Evolutionary conservation across 1,140 invertebrate species (phyloP), one percentile per base, ranked within the genome.

Genomic region (Cydia fagiglandana): DNA sequence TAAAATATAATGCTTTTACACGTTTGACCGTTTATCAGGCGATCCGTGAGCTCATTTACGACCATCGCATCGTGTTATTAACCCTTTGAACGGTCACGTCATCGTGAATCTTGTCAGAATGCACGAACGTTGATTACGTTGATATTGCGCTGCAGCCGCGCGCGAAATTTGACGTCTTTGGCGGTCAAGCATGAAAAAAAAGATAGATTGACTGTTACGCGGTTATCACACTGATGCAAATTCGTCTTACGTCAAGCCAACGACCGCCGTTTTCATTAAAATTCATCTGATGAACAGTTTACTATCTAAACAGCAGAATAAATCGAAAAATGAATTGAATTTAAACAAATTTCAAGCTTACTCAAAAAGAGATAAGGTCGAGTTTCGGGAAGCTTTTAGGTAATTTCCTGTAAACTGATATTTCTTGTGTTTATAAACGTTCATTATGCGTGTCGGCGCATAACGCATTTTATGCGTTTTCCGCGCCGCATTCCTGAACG

Each of bases 381-480:
- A 66, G 5, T 34, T 34, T 66, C 15, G 5, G 10, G 3, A 7
- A 61, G 20, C 2, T 10, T 47, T 28, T 17, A 24, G 2, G n/a
- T 10, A 30, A n/a, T 38, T 66, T 66, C 64, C 28, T 34, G 64
- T 66, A 66, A 66, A 13, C 24, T 20, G 64, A 66, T 66, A 66
- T 66, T 34, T 2, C 15, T 64, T 64, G 30, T 34, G 64, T 66
- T 34, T 66, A 66, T 66, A 64, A 38, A 66, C 28, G 64, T n/a
- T 34, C 28, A 66, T 66, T 34, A 66, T 66, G 64, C 64, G 30
- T 66, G 64, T 66, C 64, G 64, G 28, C 64, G 64, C 64, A 66
- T 66, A 38, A 38, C 28, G 64, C 64, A 66, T 66, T 66, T 66
- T 66, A 66, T 38, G 64, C 64, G 64, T 38, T 66, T 38, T 30